Conservation (phyloP, 2,113 vertebrate species). For the Oreochromis tanganicae region DNA sequence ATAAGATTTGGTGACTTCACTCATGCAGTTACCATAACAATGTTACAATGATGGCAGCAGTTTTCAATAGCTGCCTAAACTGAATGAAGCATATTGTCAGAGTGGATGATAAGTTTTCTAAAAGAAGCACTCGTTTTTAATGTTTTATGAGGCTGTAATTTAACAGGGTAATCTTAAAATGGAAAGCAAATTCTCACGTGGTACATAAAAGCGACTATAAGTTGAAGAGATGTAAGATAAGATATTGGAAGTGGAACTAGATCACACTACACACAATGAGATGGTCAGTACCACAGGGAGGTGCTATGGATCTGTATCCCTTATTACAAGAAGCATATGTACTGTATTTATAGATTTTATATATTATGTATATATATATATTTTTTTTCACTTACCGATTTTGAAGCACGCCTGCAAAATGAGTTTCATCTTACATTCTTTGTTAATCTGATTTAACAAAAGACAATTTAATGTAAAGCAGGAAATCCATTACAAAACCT, state of each 20-base stretch:
- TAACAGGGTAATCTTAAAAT: conserved; percentile 47
- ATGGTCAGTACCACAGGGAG: conserved; percentile 69
- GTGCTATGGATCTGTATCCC: conserved; percentile 69
- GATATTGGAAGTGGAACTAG: conserved; percentile 46
- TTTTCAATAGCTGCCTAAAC: conserved; percentile 61
- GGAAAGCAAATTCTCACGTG: conserved; percentile 42
- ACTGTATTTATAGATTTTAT: not conserved
- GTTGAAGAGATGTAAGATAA: conserved; percentile 45
- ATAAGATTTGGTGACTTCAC: conserved; percentile 73
- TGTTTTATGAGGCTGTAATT: conserved; percentile 61
- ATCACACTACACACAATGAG: conserved; percentile 51
- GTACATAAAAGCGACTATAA: conserved; percentile 50
- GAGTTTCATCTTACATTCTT: not conserved
- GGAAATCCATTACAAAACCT: not conserved
- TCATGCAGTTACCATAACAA: conserved; percentile 71
- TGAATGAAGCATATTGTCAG: conserved; percentile 63
- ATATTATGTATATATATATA: not conserved
- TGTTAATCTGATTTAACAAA: not conserved
- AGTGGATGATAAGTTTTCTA: conserved; percentile 55
- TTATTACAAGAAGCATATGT: conserved; percentile 33
- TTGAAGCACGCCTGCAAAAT: conserved; percentile 1
- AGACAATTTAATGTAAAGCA: not conserved
- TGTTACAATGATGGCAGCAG: conserved; percentile 67
- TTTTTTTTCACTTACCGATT: not conserved
- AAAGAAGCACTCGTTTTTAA: conserved; percentile 50